phyloP scores from a whole-genome alignment of 2,113 vertebrate genomes.

The Holacanthus passer region DNA sequence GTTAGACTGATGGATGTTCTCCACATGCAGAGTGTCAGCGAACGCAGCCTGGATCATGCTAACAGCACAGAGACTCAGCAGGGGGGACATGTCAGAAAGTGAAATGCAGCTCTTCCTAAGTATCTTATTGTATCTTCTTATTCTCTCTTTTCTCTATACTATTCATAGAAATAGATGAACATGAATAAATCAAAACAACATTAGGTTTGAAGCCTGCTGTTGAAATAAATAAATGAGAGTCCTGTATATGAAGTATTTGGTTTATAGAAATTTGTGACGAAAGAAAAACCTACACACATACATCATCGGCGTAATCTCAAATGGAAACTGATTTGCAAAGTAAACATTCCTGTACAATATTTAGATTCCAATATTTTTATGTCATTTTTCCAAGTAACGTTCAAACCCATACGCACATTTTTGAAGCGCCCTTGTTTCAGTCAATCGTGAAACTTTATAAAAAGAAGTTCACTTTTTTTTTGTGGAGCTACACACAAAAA shows the following conservation, averaged over 20 bases:
- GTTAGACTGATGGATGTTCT: constrained; percentile 61
- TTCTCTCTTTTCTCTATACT: background rate
- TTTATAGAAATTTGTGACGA: no score
- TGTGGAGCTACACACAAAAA: no score
- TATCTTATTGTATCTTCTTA: background rate
- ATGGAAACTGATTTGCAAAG: background rate
- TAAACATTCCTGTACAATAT: no score
- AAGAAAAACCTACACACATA: no score
- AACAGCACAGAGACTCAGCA: constrained; percentile 25
- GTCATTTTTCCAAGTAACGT: no score
- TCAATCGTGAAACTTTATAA: no score
- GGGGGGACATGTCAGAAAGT: constrained; percentile 20
- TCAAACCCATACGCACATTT: no score
- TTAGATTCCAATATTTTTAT: background rate
- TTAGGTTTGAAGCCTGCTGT: background rate
- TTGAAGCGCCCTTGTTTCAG: no score
- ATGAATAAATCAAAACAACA: background rate
- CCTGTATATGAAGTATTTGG: background rate
- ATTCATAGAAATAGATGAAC: background rate
- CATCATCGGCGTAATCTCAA: no score
- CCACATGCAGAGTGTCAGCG: constrained; percentile 52
- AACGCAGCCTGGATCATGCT: constrained; percentile 47
- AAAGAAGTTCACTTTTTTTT: no score
- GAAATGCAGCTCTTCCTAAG: background rate
- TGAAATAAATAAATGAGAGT: background rate